phyloP scores from a whole-genome alignment of 2,888 invertebrate genomes.

The Hedya salicella region DNA sequence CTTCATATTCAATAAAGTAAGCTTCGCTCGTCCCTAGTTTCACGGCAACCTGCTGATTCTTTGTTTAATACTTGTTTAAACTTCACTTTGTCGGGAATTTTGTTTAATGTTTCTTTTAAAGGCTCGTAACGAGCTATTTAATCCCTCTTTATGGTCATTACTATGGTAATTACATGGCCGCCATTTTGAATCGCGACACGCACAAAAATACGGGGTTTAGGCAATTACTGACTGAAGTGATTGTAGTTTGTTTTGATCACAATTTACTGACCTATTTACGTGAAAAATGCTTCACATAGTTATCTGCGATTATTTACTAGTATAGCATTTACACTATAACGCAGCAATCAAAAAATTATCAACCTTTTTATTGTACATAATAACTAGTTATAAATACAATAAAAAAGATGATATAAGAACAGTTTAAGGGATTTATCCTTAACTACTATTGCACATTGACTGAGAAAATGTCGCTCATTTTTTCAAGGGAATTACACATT shows the following conservation, averaged over 20 bases:
- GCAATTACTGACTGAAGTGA: not conserved
- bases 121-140: constrained; percentile 35
- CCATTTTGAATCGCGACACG: constrained; percentile 7
- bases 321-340: too few relatives aligned
- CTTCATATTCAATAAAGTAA: too few relatives aligned
- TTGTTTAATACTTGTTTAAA: constrained; percentile 40
- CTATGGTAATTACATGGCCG: constrained; percentile 12
- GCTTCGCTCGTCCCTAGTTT: constrained; percentile 7
- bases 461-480: too few relatives aligned
- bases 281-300: too few relatives aligned
- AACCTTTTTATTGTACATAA: too few relatives aligned
- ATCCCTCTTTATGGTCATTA: constrained; percentile 31
- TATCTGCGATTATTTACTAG: too few relatives aligned
- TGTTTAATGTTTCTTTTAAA: constrained; percentile 30
- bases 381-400: too few relatives aligned
- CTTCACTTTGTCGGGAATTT: constrained; percentile 32
- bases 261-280: not conserved
- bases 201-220: not conserved
- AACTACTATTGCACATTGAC: too few relatives aligned
- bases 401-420: too few relatives aligned
- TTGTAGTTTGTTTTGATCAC: not conserved
- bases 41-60: constrained; percentile 41
- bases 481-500: too few relatives aligned
- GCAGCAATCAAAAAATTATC: too few relatives aligned
- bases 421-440: too few relatives aligned